Evolutionary conservation across 2,797 vertebrate species (phyloP), one percentile per base, ranked within the genome.

Genomic region (Octomys mimax): DNA sequence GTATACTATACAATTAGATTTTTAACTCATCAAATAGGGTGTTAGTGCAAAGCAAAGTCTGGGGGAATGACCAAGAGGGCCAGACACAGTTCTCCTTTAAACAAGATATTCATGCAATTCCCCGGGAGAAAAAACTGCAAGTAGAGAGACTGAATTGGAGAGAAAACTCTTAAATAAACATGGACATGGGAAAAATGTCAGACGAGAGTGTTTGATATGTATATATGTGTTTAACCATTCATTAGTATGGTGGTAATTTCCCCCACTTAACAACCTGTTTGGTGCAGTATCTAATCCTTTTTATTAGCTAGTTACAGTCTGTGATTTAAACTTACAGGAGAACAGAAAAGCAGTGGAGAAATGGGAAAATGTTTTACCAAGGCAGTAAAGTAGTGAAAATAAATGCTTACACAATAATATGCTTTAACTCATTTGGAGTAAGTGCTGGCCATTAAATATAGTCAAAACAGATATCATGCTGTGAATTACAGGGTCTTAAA

Each of bases 341-440:
- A 96, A 70, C 2, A 93, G 78, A 86, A 92, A 95, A 94, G 84
- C 84, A 88, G 73, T 77, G 36, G 52, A 88, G 73, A 95, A 88
- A 77, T 31, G 91, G 75, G 22, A 95, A 92, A 92, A 81, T 49
- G 77, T 78, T 83, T 97, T 87, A 95, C 86, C 66, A 92, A 78
- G 64, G 62, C 91, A 90, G 49, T 92, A 93, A 95, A 96, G 81
- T 70, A 92, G 81, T 92, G 86, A 95, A 94, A 96, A 97, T 94
- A 96, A 97, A 95, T 91, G 70, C 78, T 96, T 91, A 64, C 87
- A 97, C 52, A 94, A 95, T 94, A 93, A 93, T 46, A 97, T 13
- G 66, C 89, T 97, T 97, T 96, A 96, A 96, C 93, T 97, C 94
- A 97, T 96, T 97, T 96, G 82, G 70, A 96, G 94, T 96, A 96